Conservation (phyloP, 2,888 invertebrate genomes). For the Noctua comes region DNA sequence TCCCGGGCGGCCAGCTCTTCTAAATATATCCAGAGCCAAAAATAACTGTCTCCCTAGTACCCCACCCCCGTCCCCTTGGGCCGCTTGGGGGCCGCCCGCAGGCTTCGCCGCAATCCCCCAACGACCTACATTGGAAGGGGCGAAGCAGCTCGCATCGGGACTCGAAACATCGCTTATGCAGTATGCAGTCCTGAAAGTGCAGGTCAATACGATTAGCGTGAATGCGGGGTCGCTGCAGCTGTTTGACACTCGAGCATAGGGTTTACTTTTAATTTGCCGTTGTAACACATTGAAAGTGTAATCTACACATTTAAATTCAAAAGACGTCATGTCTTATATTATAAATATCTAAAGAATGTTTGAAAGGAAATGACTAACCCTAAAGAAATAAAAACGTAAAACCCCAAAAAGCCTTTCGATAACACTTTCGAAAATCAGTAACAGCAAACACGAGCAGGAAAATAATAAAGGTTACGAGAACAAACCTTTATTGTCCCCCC, state of each 20-base stretch:
- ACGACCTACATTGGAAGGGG: constrained; percentile 72
- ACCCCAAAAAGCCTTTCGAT: constrained; percentile 14
- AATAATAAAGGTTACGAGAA: constrained; percentile 25
- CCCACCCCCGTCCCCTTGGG: constrained; percentile 40
- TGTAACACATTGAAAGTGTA: not conserved
- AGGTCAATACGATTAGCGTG: constrained; percentile 30
- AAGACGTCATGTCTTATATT: not conserved
- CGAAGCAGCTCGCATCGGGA: constrained; percentile 58
- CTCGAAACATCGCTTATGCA: constrained; percentile 43
- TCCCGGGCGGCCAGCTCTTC: constrained; percentile 78
- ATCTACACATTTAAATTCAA: not conserved
- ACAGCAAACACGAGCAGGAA: constrained; percentile 10
- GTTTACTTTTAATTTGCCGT: not conserved
- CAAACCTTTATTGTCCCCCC: not conserved
- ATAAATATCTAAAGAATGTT: not conserved
- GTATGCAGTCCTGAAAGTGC: constrained; percentile 53
- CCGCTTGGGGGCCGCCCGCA: constrained; percentile 46
- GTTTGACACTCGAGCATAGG: not conserved
- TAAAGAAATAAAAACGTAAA: not conserved
- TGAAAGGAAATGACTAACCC: not conserved
- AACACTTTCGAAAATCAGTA: constrained; percentile 12
- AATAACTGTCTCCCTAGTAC: constrained; percentile 73
- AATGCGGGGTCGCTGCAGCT: not conserved
- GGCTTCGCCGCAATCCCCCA: constrained; percentile 62
- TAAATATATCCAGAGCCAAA: constrained; percentile 83